phyloP scores from a whole-genome alignment of 2,888 invertebrate genomes.

The Lepidochrysops patricia region DNA sequence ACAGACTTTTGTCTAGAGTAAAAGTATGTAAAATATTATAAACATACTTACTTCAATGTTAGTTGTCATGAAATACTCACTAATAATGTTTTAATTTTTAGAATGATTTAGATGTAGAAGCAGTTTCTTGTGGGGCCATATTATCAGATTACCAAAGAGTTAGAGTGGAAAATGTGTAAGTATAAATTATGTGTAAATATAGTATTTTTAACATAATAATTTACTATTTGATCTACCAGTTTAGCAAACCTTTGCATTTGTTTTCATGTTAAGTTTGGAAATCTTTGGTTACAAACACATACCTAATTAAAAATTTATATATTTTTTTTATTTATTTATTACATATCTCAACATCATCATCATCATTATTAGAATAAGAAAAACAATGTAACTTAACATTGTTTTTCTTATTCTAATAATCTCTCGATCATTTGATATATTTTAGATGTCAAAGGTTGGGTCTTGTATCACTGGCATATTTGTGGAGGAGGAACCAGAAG shows the following conservation, averaged over 20 bases:
- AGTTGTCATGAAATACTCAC: background rate
- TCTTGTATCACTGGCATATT: constrained; percentile 90
- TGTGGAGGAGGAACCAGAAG: constrained; percentile 97
- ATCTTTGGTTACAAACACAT: too few species aligned
- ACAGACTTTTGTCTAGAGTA: constrained; percentile 83
- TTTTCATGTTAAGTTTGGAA: too few species aligned
- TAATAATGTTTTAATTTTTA: constrained; percentile 37
- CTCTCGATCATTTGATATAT: constrained; percentile 16
- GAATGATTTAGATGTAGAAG: constrained; percentile 86
- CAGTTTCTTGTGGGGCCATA: constrained; percentile 97
- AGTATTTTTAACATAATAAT: too few species aligned
- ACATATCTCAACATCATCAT: too few species aligned
- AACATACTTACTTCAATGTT: background rate
- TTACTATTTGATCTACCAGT: too few species aligned
- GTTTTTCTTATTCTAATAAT: background rate
- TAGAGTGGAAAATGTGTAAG: constrained; percentile 98
- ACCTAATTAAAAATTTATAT: too few species aligned
- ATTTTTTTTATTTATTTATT: too few species aligned
- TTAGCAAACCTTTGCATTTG: too few species aligned
- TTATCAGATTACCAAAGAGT: constrained; percentile 98
- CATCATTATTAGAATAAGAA: background rate
- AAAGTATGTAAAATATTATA: constrained; percentile 70
- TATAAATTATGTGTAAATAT: too few species aligned
- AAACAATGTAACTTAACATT: too few species aligned
- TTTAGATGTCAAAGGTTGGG: constrained; percentile 91